Base-by-base conservation (phyloP, 2,113 vertebrate genomes). In the Muntiacus reevesi region DNA sequence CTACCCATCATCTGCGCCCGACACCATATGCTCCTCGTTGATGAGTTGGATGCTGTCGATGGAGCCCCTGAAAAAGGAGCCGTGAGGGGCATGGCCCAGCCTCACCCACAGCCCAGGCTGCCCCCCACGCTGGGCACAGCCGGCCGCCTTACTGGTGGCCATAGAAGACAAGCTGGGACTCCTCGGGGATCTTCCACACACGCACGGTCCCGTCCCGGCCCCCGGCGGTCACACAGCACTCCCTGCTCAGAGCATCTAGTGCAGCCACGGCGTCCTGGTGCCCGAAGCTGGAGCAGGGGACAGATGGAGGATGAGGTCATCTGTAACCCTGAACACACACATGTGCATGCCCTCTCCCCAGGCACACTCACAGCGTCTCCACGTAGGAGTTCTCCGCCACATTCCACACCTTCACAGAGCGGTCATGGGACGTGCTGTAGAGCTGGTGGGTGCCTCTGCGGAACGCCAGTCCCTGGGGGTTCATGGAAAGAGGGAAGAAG, bases 161-260 rank as follows among this genome's bases (percentile, higher is more conserved):
- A 0, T 99, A 99, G 96, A 99, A 99, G 59, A 99, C 99, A 0
- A 99, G 99, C 99, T 99, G 99, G 1, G 99, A 99, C 96, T 99
- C 99, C 97, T 99, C 99, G 0, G 99, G 99, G 45, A 99, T 99
- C 98, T 99, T 99, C 99, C 99, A 99, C 96, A 99, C 99, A 1
- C 99, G 98, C 91, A 99, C 99, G 0, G 99, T 99, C 52, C 99
- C 98, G 0, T 99, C 99, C 5, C 99, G 98, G 21, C 99, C 99
- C 1, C 99, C 99, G 0, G 99, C 98, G 0, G 99, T 99, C 98
- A 99, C 99, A 9, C 99, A 99, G 95, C 99, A 98, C 95, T 99
- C 99, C n/a, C 99, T 99, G 97, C 99, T 99, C 98, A 99, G 98
- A 87, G 99, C 98, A 96, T 99, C 99, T 98, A 99, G 97, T 1